These are phyloP conservation scores for Clarias magur DNA, from an alignment of 2,113 vertebrate species.

Conservation along the genomic window DNA sequence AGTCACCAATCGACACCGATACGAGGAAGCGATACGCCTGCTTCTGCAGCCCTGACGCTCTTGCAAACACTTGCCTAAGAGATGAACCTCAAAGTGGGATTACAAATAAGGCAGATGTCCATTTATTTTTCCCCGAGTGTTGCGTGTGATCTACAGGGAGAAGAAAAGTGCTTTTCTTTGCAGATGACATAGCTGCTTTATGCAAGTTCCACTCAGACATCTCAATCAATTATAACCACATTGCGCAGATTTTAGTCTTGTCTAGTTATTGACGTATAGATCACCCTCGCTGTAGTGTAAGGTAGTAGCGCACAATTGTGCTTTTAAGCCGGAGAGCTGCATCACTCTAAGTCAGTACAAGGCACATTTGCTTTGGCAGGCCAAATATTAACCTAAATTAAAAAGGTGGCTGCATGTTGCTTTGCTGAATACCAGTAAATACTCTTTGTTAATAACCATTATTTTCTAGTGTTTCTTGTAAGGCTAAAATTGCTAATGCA, in stretches of 20 bases:
- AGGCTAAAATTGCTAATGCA: conserved; percentile 72
- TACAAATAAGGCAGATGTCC: conserved; percentile 72
- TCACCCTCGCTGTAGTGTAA: conserved; percentile 74
- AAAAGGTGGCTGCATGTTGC: conserved; percentile 56
- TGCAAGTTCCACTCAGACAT: conserved; percentile 80
- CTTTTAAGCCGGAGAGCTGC: conserved; percentile 68
- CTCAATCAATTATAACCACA: conserved; percentile 87
- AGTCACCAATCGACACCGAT: background rate
- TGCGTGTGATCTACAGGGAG: conserved; percentile 74
- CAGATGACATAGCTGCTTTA: conserved; percentile 79
- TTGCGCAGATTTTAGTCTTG: conserved; percentile 80
- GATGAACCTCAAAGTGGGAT: conserved; percentile 53
- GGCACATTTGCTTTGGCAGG: conserved; percentile 54
- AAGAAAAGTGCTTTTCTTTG: conserved; percentile 81
- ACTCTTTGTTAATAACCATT: conserved; percentile 62
- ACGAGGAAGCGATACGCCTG: background rate
- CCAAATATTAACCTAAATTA: conserved; percentile 61
- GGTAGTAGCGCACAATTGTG: conserved; percentile 71
- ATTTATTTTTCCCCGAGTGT: conserved; percentile 73
- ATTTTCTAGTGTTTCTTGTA: conserved; percentile 65
- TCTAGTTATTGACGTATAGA: conserved; percentile 80
- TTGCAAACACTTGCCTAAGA: conserved; percentile 54
- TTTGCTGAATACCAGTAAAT: conserved; percentile 55
- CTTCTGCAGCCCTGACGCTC: conserved; percentile 26
- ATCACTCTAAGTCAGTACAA: conserved; percentile 60